A percentile compares a stretch with the other conserved stretches of the same genome.
phyloP scores from a whole-genome alignment of 2,797 vertebrate species.

The Potorous gilbertii region DNA sequence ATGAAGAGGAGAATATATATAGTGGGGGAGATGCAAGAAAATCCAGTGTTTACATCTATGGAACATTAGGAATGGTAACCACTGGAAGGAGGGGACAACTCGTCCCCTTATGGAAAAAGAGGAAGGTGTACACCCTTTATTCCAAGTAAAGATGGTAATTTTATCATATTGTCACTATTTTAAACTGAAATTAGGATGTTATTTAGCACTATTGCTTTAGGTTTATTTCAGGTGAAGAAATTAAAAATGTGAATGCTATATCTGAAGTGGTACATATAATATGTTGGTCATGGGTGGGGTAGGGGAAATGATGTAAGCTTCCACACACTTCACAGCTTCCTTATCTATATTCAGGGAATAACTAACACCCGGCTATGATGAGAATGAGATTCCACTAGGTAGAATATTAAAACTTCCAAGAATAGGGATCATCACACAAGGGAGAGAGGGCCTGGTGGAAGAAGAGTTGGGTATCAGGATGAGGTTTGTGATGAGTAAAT shows the following conservation, averaged over 20 bases:
- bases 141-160: conserved; percentile 22
- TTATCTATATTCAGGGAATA: conserved; percentile 10
- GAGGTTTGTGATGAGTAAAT: not conserved
- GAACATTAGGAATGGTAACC: not conserved
- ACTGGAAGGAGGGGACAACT: not conserved
- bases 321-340: not conserved
- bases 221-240: conserved; percentile 33
- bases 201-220: conserved; percentile 6
- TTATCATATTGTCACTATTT: conserved; percentile 17
- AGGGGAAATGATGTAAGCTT: conserved; percentile 3
- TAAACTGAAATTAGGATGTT: conserved; percentile 10
- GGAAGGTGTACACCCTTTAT: not conserved
- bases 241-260: conserved; percentile 50
- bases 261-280: conserved; percentile 49
- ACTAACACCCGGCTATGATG: not conserved
- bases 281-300: not conserved
- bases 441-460: not conserved
- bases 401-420: conserved; percentile 7
- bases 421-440: not conserved
- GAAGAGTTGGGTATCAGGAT: not conserved
- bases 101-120: not conserved
- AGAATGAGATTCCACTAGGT: not conserved
- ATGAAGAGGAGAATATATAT: not conserved
- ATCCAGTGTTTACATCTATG: not conserved
- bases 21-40: not conserved